phyloP scores from a whole-genome alignment of 2,113 vertebrate genomes.

The Pelobates fuscus region DNA sequence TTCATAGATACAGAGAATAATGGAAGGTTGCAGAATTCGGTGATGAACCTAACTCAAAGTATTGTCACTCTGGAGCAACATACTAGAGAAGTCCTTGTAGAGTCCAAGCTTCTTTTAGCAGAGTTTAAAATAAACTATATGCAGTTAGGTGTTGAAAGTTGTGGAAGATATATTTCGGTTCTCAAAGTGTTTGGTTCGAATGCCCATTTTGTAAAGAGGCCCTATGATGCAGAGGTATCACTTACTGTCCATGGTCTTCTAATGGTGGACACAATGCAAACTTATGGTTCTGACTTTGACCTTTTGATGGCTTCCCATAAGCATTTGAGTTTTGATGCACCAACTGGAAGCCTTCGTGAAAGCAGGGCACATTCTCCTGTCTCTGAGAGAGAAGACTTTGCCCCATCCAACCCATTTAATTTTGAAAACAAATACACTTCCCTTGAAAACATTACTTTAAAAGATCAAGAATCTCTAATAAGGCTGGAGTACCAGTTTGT shows the following conservation, averaged over 20 bases:
- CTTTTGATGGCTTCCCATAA: slow-evolving; percentile 96
- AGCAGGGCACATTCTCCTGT: slow-evolving; percentile 83
- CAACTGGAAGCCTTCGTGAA: slow-evolving; percentile 88
- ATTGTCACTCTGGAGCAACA: slow-evolving; percentile 89
- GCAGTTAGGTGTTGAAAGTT: slow-evolving; percentile 94
- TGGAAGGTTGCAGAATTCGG: slow-evolving; percentile 85
- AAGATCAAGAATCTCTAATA: slow-evolving; percentile 89
- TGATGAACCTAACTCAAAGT: slow-evolving; percentile 90
- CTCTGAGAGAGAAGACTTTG: slow-evolving; percentile 13
- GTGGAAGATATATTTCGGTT: slow-evolving; percentile 91
- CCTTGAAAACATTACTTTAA: slow-evolving; percentile 55
- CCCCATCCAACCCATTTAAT: background rate
- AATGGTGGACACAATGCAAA: slow-evolving; percentile 94
- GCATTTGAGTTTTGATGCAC: slow-evolving; percentile 91
- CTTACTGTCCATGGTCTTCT: slow-evolving; percentile 92
- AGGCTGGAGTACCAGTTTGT: slow-evolving; percentile 96
- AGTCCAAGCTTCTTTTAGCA: slow-evolving; percentile 90
- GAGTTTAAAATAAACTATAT: slow-evolving; percentile 96
- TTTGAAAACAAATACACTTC: slow-evolving; percentile 36
- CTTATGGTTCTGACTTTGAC: slow-evolving; percentile 93
- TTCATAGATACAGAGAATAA: slow-evolving; percentile 79
- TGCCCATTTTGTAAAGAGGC: slow-evolving; percentile 92
- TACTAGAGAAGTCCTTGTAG: slow-evolving; percentile 90
- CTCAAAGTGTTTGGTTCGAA: slow-evolving; percentile 96
- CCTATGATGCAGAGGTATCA: slow-evolving; percentile 90